Evolutionary conservation across 2,113 vertebrate species (phyloP).

Genomic region (Ginglymostoma cirratum): DNA sequence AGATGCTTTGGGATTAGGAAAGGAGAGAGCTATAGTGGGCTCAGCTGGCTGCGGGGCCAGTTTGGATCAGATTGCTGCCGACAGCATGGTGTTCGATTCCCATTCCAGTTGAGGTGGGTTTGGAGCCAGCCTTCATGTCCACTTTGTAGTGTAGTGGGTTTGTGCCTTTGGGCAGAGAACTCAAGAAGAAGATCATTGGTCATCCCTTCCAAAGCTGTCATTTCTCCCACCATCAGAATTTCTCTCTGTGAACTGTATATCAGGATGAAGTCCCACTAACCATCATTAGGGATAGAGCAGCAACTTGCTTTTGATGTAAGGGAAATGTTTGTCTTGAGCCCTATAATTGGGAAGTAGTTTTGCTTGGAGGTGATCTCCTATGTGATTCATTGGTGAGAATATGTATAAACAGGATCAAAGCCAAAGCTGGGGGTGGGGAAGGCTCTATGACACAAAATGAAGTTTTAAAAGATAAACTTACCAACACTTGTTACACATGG

Average conservation of each 20-base stretch:
- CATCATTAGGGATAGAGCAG: not conserved
- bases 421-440: not conserved
- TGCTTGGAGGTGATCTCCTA: too few species aligned
- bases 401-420: not conserved
- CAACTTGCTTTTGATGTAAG: not conserved
- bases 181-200: too few species aligned
- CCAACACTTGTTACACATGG: not conserved
- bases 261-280: not conserved
- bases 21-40: too few species aligned
- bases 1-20: too few species aligned
- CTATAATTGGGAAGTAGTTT: not conserved
- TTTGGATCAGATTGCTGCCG: too few species aligned
- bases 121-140: too few species aligned
- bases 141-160: too few species aligned
- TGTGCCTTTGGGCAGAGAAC: too few species aligned
- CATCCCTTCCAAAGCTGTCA: not conserved
- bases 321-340: not conserved
- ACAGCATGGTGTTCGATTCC: too few species aligned
- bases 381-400: not conserved
- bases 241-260: not conserved
- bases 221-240: not conserved
- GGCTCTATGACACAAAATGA: not conserved
- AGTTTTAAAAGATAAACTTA: not conserved
- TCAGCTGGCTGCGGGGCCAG: too few species aligned
- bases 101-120: too few species aligned